phyloP scores from a whole-genome alignment of 2,797 vertebrate species.

The Scyliorhinus canicula region DNA sequence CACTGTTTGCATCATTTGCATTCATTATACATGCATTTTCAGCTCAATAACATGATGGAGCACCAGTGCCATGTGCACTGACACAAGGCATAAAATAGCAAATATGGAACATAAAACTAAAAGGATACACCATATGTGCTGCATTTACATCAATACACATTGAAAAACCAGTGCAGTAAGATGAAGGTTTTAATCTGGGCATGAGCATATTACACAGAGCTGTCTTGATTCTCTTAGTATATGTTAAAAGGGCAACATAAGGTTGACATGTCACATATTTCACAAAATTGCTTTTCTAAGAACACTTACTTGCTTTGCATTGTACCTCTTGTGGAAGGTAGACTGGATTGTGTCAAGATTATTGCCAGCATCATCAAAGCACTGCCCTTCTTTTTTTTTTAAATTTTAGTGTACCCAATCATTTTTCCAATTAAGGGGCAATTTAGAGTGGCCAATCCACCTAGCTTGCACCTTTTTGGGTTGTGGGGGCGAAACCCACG shows the following conservation, averaged over 20 bases:
- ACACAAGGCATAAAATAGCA: slow-evolving; percentile 34
- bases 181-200: slow-evolving; percentile 27
- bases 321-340: neutral
- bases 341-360: neutral
- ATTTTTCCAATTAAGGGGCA: too few relatives aligned
- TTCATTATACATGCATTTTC: slow-evolving; percentile 21
- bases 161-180: neutral
- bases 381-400: neutral
- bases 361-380: neutral
- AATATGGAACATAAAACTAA: slow-evolving; percentile 33
- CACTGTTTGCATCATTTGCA: slow-evolving; percentile 33
- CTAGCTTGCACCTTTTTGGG: too few relatives aligned
- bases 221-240: neutral
- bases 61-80: slow-evolving; percentile 16
- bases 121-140: slow-evolving; percentile 32
- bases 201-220: neutral
- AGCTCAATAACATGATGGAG: slow-evolving; percentile 35
- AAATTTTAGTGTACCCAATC: too few relatives aligned
- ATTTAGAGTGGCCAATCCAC: too few relatives aligned
- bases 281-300: neutral
- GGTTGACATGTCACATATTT: neutral
- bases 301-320: neutral
- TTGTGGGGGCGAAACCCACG: too few relatives aligned
- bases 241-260: neutral
- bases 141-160: slow-evolving; percentile 28